Conservation (phyloP, 2,113 vertebrate genomes). For the Genyomyrus donnyi region DNA sequence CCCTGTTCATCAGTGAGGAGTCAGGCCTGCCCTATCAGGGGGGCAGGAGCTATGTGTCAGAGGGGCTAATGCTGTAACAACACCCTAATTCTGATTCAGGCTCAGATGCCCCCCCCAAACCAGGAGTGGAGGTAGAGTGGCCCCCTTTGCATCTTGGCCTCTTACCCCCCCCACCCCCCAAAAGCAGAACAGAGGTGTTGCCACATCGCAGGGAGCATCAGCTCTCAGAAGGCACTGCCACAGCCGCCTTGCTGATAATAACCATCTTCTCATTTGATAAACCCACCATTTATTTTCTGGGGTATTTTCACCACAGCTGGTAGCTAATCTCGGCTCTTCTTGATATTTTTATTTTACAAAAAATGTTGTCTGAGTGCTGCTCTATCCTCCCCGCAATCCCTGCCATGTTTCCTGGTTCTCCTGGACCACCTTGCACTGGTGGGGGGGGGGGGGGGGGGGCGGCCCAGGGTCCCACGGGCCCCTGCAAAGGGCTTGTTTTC, state of each 20-base stretch:
- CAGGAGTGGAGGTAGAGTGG: too few species aligned
- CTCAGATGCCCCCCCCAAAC: neutral
- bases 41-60: neutral
- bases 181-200: neutral
- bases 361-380: neutral
- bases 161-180: neutral
- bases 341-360: neutral
- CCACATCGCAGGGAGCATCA: neutral
- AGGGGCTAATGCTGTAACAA: neutral
- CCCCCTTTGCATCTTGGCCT: neutral
- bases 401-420: neutral
- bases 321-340: neutral
- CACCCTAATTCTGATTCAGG: neutral
- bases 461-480: neutral
- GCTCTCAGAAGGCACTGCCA: neutral
- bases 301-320: conserved; percentile 15
- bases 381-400: neutral
- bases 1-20: neutral
- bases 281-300: conserved; percentile 24
- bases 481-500: neutral
- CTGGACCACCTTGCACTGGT: neutral
- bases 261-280: neutral
- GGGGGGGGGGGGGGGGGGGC: neutral
- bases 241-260: neutral
- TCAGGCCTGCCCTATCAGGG: neutral